Evolutionary conservation across 2,113 vertebrate species (phyloP).

Genomic region (Prunella fulvescens): DNA sequence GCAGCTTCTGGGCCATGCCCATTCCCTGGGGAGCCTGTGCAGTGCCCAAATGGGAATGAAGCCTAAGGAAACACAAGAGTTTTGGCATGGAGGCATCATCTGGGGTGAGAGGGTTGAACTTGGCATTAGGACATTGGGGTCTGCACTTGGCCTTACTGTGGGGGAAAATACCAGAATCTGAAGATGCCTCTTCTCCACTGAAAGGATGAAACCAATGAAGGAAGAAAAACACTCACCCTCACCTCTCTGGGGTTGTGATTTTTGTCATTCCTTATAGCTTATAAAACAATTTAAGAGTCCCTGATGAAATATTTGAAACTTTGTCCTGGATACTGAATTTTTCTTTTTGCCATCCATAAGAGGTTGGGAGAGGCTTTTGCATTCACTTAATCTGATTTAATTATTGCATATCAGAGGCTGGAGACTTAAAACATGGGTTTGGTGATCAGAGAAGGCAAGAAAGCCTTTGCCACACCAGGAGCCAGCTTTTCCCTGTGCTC

Average conservation of each 20-base stretch:
- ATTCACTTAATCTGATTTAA: neutral
- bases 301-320: neutral
- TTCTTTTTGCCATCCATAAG: neutral
- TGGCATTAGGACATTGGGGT: neutral
- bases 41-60: neutral
- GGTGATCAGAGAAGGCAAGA: neutral
- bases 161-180: neutral
- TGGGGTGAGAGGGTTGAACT: neutral
- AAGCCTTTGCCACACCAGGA: neutral
- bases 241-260: neutral
- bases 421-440: neutral
- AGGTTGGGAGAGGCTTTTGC: neutral
- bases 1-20: accelerated
- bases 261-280: neutral
- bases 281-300: neutral
- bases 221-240: neutral
- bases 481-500: neutral
- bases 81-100: neutral
- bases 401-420: neutral
- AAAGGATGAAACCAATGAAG: neutral
- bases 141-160: neutral
- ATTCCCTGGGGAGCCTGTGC: neutral
- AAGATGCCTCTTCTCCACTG: neutral
- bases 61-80: neutral
- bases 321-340: neutral